phyloP scores from a whole-genome alignment of 2,888 invertebrate genomes.

The Lasioglossum marginatum region DNA sequence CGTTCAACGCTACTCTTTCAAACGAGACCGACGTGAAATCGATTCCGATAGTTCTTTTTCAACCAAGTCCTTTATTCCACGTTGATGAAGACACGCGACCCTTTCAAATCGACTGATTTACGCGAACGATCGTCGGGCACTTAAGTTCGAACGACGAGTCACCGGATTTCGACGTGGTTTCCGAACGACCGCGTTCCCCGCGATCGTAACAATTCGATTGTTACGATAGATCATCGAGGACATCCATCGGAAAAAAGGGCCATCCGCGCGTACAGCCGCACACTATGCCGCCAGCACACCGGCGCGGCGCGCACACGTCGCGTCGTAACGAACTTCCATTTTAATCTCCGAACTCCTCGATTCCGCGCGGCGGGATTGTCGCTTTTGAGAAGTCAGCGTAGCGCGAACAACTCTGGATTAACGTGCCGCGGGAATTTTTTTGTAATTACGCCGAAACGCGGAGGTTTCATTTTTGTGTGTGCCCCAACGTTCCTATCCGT shows the following conservation, averaged over 20 bases:
- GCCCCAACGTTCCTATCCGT: neutral
- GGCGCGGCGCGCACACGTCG: neutral
- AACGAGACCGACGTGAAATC: neutral
- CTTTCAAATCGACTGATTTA: neutral
- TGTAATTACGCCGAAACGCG: constrained; percentile 40
- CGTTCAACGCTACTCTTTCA: neutral
- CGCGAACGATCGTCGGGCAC: neutral
- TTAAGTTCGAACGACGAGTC: neutral
- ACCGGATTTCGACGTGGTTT: neutral
- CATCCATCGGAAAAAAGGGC: neutral
- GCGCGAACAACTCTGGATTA: constrained; percentile 32
- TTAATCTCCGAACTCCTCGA: constrained; percentile 44
- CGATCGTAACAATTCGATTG: constrained; percentile 41
- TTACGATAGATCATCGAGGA: constrained; percentile 29
- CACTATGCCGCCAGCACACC: neutral
- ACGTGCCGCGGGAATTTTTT: constrained; percentile 24
- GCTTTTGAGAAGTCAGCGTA: constrained; percentile 55
- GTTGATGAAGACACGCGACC: neutral
- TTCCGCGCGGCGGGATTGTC: constrained; percentile 32
- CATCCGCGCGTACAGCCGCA: neutral
- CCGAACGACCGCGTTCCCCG: neutral
- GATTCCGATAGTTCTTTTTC: neutral
- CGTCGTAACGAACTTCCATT: constrained; percentile 56
- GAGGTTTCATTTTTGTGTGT: constrained; percentile 13
- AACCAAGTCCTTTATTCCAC: neutral